These are phyloP conservation scores for Gymnothorax reevesii DNA, from an alignment of 2,797 vertebrate species.

Conservation along the genomic window DNA sequence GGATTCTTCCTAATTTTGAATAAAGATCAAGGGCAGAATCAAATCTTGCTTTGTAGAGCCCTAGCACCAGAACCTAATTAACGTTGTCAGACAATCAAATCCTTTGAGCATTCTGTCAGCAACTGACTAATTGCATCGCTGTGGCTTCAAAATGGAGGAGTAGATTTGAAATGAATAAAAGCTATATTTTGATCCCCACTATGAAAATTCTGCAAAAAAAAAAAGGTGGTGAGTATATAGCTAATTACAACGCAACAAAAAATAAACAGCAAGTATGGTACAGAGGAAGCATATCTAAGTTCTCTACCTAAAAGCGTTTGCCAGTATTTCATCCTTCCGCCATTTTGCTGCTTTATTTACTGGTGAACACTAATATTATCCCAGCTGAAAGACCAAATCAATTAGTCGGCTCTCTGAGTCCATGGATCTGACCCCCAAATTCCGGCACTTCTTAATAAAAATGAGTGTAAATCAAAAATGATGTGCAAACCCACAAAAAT, in stretches of 20 bases:
- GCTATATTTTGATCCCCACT: background rate
- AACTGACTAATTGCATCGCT: background rate
- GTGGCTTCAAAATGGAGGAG: background rate
- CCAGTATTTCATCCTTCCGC: no score
- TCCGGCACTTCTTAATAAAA: background rate
- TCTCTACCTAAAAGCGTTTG: no score
- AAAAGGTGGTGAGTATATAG: background rate
- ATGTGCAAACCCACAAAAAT: background rate
- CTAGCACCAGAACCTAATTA: background rate
- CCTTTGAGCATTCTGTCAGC: conserved; percentile 12
- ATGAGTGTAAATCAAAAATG: background rate
- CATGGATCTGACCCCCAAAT: no score
- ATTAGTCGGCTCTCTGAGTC: no score
- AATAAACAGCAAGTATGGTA: background rate
- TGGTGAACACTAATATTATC: no score
- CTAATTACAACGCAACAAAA: background rate
- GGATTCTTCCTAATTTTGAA: background rate
- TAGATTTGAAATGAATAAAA: background rate
- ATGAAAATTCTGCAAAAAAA: background rate
- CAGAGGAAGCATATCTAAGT: no score
- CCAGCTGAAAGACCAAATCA: no score
- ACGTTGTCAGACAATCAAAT: background rate
- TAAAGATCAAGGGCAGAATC: background rate
- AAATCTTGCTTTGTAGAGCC: background rate
- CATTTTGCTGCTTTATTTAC: no score